Evolutionary conservation across 2,113 vertebrate genomes (phyloP), one percentile per base, ranked within the genome.

Genomic region (Sinocyclocheilus anshuiensis): DNA sequence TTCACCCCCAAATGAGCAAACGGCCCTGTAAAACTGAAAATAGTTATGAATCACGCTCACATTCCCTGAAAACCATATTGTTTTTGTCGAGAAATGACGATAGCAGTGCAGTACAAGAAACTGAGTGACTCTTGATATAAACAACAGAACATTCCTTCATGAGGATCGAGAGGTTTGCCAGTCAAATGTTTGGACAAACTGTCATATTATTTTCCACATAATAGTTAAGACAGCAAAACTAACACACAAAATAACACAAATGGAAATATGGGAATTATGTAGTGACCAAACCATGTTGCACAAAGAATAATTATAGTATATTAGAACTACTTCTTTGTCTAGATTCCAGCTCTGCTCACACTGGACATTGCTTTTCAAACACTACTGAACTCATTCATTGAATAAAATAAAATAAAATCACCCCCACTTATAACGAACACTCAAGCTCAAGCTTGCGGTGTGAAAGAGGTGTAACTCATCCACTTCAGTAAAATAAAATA

Each of bases 191-290:
- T 76, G 72, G 42, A 76, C 22, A 48, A 1, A 8, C 12, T 76
- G 72, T 50, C 74, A 76, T 24, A 50, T 45, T 26, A 7, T 50
- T 76, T 59, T 78, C 77, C 16, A 78, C 9, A 22, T 75, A 75
- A 13, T 75, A 48, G 72, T 48, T 45, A 48, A 48, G 36, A 74
- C 10, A n/a, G 20, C 20, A 24, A 6, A 75, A n/a, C 36, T 42
- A 12, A 24, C 39, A 45, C 39, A 57, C n/a, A n/a, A 75, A 45
- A 42, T 42, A 22, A 42, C 71, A 74, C 39, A 74, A 45, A 45
- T 48, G 72, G 20, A 48, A 48, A 22, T 15, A 24, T 24, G 39
- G 39, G 20, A 74, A 42, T 36, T 33, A 20, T n/a, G 33, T 22
- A 20, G 69, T n/a, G 72, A 75, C 72, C 39, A 75, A 75, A 24